These are phyloP conservation scores for Aulostomus chinensis DNA, from an alignment of 2,797 vertebrate genomes.

Conservation along the genomic window DNA sequence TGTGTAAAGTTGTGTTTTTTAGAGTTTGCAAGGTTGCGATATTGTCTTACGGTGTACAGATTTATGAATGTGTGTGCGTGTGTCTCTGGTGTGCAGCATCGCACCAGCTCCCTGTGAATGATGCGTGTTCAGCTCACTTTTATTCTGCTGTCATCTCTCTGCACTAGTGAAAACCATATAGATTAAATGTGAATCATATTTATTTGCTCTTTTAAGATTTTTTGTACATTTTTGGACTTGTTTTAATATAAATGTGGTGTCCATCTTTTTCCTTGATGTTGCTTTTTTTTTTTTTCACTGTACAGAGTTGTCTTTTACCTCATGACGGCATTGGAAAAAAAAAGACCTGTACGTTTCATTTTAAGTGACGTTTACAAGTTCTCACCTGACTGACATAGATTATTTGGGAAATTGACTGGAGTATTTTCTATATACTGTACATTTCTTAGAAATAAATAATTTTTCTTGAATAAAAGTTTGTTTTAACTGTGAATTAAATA, in stretches of 20 bases:
- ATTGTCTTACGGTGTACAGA: conserved; percentile 50
- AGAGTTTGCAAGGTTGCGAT: conserved; percentile 45
- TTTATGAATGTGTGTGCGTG: conserved; percentile 11
- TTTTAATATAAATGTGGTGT: conserved; percentile 75
- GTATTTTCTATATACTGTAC: conserved; percentile 85
- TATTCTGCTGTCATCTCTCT: conserved; percentile 75
- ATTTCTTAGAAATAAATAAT: conserved; percentile 85
- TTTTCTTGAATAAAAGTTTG: conserved; percentile 53
- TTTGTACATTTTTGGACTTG: conserved; percentile 78
- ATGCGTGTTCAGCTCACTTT: conserved; percentile 49
- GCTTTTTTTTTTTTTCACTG: conserved; percentile 48
- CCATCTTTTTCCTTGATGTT: conserved; percentile 36
- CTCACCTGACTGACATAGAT: conserved; percentile 80
- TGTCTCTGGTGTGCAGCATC: conserved; percentile 44
- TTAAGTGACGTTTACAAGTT: conserved; percentile 79
- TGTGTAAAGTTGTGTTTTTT: conserved; percentile 53
- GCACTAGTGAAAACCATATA: conserved; percentile 79
- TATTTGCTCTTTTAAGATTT: conserved; percentile 79
- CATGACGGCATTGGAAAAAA: conserved; percentile 57
- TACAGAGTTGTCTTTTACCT: conserved; percentile 75
- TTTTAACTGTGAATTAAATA: neutral
- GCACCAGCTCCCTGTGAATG: conserved; percentile 38
- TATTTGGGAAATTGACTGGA: conserved; percentile 82
- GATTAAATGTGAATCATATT: conserved; percentile 86
- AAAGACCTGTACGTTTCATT: conserved; percentile 61